Evolutionary conservation across 2,888 invertebrate genomes (phyloP), one percentile per base, ranked within the genome.

Genomic region (Auanema freiburgensis): DNA sequence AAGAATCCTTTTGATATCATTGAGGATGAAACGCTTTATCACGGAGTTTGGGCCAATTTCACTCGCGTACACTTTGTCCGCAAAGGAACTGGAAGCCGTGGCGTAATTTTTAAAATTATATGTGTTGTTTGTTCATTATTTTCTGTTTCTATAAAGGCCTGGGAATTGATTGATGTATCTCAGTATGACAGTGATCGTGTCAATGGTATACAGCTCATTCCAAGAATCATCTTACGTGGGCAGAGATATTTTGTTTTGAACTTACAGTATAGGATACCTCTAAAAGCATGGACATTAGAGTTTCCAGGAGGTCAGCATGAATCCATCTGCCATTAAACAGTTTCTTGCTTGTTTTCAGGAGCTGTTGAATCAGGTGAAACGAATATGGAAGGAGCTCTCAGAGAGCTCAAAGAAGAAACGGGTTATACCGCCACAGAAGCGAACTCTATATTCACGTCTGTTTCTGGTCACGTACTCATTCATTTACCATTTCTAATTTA

Each of bases 381-480:
- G 4, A 46, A 46, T 46, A 5, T 46, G 6, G 4, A 46, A 21
- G 16, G 16, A 46, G 46, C 46, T 16, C 16, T 46, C 3, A 3
- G 46, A 16, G 46, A 46, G 10, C 46, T 46, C 46, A 46, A 46
- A 21, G 46, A 46, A 16, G 46, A 46, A 46, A 46, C 46, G 6
- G 46, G 46, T 6, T 46, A 18, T 21, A 46, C 46, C 3, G 46
- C 46, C 4, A 46, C 46, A 46, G 16, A 46, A 21, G 46, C 21
- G 4, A 16, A 21, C 16, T 46, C 21, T 21, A 10, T 46, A 5
- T 46, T 46, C 16, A 18, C 16, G 46, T 16, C 16, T 16, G 16
- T 46, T 10, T 46, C 46, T 12, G n/a, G 10, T 46, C 10, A 10
- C 10, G 21, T 46, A 46, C 16, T 46, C 10, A 21, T 5, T 46